Evolutionary conservation across 1,140 invertebrate species (phyloP), one percentile per base, ranked within the genome.

Genomic region (Brachystomella parvula): DNA sequence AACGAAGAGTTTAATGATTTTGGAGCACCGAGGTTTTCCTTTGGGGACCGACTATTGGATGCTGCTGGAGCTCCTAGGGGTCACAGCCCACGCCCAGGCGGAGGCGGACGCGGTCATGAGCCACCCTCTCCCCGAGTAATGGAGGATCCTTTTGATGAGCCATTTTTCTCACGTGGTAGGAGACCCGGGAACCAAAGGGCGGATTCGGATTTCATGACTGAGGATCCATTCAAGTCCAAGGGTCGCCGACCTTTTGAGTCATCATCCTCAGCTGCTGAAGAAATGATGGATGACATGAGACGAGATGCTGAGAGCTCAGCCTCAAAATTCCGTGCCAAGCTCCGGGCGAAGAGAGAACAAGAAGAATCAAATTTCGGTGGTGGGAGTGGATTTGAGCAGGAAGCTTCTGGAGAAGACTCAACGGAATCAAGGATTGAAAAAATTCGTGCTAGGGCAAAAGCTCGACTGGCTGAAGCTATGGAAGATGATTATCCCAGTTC

Each of bases 211-310:
- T 53, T 66, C 3, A 47, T 56, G 1, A 66, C 35, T 53, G 49
- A 53, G 15, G 67, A 68, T 53, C 64, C 70, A 17, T 64, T 71
- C 61, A 68, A 68, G 49, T 39, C 31, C 3, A 35, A 47, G 31
- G 47, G 19, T 53, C 47, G 24, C 1, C 59, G 30, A 24, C 39
- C 21, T 21, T 26, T 35, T 29, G 65, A 49, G 9, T 67, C 26
- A 32, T 61, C 19, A n/a, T n/a, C n/a, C n/a, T n/a, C n/a, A n/a
- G n/a, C n/a, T 17, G 61, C 63, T 26, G 70, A 71, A 39, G 60
- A 68, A 0, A 59, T 71, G 61, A 65, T 65, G 29, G 64, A 71
- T 15, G 66, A 71, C 57, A 57, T 68, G 64, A 67, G 53, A 17
- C 30, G 33, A 0, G 69, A 71, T 24, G 47, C 63, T 2, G 67